Conservation (phyloP, 2,888 invertebrate genomes). For the Parapristionchus giblindavisi region DNA sequence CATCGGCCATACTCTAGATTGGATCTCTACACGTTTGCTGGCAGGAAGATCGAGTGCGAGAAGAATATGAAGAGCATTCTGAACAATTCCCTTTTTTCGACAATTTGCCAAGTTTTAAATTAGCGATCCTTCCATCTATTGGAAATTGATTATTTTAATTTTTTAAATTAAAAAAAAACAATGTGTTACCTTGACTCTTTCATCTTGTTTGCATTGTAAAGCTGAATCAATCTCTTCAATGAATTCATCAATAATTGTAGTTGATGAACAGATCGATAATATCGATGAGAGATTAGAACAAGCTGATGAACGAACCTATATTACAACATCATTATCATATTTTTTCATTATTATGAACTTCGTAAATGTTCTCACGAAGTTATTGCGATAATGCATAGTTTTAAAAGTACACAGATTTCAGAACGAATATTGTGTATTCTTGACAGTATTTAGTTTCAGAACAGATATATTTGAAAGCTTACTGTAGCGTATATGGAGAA, state of each 20-base stretch:
- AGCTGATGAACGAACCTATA: constrained; percentile 18
- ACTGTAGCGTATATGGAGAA: constrained; percentile 32
- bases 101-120: too few species aligned
- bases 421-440: neutral
- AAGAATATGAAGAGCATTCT: constrained; percentile 24
- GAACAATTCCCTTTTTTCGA: neutral
- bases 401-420: too few species aligned
- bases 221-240: constrained; percentile 18
- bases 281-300: neutral
- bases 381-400: too few species aligned
- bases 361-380: too few species aligned
- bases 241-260: constrained; percentile 10
- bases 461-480: neutral
- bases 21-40: constrained; percentile 23
- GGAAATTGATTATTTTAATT: neutral
- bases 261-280: neutral
- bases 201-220: neutral
- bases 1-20: constrained; percentile 15
- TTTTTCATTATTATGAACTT: too few species aligned
- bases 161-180: neutral
- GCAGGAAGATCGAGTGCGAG: constrained; percentile 6
- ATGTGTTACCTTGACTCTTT: constrained; percentile 22
- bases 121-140: too few species aligned
- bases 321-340: neutral
- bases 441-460: neutral